Conservation (phyloP, 2,797 vertebrate genomes). For the Hozukius guyotensis region DNA sequence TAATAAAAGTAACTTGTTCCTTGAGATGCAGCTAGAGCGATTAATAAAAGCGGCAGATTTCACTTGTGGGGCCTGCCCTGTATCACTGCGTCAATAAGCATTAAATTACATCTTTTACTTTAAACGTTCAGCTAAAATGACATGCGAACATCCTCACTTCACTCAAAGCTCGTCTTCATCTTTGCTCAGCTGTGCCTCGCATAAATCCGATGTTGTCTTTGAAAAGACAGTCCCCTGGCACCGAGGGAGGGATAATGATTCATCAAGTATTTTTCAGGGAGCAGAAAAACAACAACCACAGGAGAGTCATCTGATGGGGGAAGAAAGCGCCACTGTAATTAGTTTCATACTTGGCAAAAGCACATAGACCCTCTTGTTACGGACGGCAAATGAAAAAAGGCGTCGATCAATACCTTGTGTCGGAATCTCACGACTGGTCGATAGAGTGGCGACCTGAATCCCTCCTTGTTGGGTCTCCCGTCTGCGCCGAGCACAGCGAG, state of each 20-base stretch:
- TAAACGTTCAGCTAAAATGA: slow-evolving; percentile 50
- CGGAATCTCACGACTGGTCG: slow-evolving; percentile 89
- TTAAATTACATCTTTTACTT: slow-evolving; percentile 57
- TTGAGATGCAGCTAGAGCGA: slow-evolving; percentile 8
- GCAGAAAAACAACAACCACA: slow-evolving; percentile 49
- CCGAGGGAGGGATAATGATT: slow-evolving; percentile 56
- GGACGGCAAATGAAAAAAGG: slow-evolving; percentile 60
- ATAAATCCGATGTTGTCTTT: slow-evolving; percentile 48
- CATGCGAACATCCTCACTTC: slow-evolving; percentile 19
- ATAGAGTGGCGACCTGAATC: slow-evolving; percentile 81
- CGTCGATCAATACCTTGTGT: slow-evolving; percentile 90
- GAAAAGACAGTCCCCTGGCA: slow-evolving; percentile 46
- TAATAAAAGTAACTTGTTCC: slow-evolving; percentile 4
- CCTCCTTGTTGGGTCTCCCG: slow-evolving; percentile 86
- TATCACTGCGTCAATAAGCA: slow-evolving; percentile 47
- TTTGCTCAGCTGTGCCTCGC: slow-evolving; percentile 23
- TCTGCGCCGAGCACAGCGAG: slow-evolving; percentile 79
- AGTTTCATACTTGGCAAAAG: slow-evolving; percentile 64
- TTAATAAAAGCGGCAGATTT: slow-evolving; percentile 23
- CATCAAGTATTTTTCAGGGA: slow-evolving; percentile 52
- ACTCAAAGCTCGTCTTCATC: slow-evolving; percentile 36
- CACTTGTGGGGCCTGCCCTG: slow-evolving; percentile 22
- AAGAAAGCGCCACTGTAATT: slow-evolving; percentile 60
- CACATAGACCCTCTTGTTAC: slow-evolving; percentile 47
- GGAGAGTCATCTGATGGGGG: slow-evolving; percentile 39